Evolutionary conservation across 2,888 invertebrate species (phyloP).

Genomic region (Lapara coniferarum): DNA sequence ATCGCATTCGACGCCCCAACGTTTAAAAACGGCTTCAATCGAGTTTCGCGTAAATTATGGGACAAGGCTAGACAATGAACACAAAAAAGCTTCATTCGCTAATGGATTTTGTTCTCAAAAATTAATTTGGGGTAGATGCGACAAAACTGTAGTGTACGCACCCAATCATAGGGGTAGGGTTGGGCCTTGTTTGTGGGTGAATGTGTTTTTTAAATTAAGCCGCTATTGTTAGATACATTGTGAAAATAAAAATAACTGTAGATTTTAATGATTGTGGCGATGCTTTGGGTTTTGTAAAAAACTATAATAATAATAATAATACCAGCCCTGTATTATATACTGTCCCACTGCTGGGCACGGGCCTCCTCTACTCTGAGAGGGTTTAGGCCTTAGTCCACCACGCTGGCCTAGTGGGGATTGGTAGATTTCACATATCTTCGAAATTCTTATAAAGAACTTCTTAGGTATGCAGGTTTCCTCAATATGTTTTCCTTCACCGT

Average conservation of each 20-base stretch:
- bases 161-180: constrained; percentile 65
- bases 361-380: too few species aligned
- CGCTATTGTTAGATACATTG: constrained; percentile 23
- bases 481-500: too few species aligned
- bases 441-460: too few species aligned
- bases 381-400: too few species aligned
- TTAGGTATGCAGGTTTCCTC: too few species aligned
- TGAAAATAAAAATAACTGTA: constrained; percentile 17
- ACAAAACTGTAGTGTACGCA: constrained; percentile 72
- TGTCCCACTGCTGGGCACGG: too few species aligned
- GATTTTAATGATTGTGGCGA: background rate
- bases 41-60: constrained; percentile 80
- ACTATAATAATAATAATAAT: too few species aligned
- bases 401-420: too few species aligned
- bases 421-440: too few species aligned
- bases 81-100: constrained; percentile 76
- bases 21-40: constrained; percentile 77
- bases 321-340: too few species aligned
- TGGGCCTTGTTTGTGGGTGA: constrained; percentile 40
- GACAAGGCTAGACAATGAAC: constrained; percentile 76
- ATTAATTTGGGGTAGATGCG: constrained; percentile 78
- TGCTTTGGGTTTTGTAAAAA: background rate
- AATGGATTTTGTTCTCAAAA: constrained; percentile 82
- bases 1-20: constrained; percentile 74
- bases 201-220: constrained; percentile 27